Conservation (phyloP, 1,140 invertebrate genomes). For the Brachionus rotundiformis region DNA sequence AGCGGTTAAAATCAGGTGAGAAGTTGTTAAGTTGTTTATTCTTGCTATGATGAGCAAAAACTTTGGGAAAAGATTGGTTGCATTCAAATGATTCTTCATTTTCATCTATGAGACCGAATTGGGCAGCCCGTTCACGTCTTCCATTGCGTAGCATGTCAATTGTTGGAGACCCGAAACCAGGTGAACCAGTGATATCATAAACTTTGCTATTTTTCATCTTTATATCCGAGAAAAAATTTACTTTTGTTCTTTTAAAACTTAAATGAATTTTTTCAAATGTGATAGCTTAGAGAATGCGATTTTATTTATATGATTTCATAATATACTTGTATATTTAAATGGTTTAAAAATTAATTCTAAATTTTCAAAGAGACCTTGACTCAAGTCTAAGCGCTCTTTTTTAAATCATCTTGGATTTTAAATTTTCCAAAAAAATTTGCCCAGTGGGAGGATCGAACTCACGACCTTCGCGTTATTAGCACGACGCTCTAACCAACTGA, state of each 20-base stretch:
- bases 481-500: constrained; percentile 51
- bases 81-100: constrained; percentile 58
- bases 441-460: constrained; percentile 50
- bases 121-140: constrained; percentile 55
- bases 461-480: constrained; percentile 51
- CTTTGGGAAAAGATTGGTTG: constrained; percentile 61
- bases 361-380: neutral
- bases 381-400: neutral
- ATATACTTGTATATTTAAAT: neutral
- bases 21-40: constrained; percentile 52
- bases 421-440: constrained; percentile 28
- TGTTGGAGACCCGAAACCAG: constrained; percentile 57
- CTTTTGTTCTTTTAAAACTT: neutral
- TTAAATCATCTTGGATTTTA: neutral
- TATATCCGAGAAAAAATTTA: neutral
- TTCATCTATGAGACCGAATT: constrained; percentile 56
- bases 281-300: neutral
- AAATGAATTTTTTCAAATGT: neutral
- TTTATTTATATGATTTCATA: neutral
- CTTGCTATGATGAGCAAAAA: constrained; percentile 35
- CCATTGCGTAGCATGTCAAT: constrained; percentile 56
- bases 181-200: constrained; percentile 53
- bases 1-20: constrained; percentile 54
- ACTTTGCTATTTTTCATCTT: constrained; percentile 52
- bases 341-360: neutral